phyloP scores from a whole-genome alignment of 2,113 vertebrate species.

The Stegastes partitus region DNA sequence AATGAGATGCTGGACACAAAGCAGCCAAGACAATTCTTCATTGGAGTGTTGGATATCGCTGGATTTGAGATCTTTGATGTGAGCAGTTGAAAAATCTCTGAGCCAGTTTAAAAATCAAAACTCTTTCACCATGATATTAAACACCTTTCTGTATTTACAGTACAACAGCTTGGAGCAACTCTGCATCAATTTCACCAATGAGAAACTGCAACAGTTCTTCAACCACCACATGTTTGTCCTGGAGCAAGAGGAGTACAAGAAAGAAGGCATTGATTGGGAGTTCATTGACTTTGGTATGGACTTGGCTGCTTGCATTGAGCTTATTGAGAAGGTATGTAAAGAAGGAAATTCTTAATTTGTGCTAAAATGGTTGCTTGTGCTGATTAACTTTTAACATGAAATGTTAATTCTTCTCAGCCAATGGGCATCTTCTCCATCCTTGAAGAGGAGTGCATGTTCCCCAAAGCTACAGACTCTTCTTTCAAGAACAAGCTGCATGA shows the following conservation, averaged over 20 bases:
- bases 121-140: not conserved
- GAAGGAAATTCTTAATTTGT: not conserved
- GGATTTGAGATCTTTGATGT: conserved; percentile 89
- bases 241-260: conserved; percentile 92
- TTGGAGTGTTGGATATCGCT: conserved; percentile 86
- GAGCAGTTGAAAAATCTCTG: conserved; percentile 33
- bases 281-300: conserved; percentile 95
- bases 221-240: conserved; percentile 89
- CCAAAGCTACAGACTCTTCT: conserved; percentile 81
- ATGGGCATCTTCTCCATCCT: conserved; percentile 84
- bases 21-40: conserved; percentile 82
- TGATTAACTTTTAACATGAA: not conserved
- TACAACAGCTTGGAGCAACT: conserved; percentile 92
- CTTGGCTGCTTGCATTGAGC: conserved; percentile 91
- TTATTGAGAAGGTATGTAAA: conserved; percentile 88
- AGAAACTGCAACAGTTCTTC: conserved; percentile 93
- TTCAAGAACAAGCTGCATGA: conserved; percentile 95
- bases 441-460: conserved; percentile 85
- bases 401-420: conserved; percentile 74
- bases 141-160: conserved; percentile 65
- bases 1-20: conserved; percentile 87
- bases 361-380: not conserved
- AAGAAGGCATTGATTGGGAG: conserved; percentile 90
- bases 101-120: not conserved
- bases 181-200: conserved; percentile 93